A percentile compares a stretch with the other conserved stretches of the same genome.
These are phyloP conservation scores for Colossoma macropomum DNA, from an alignment of 2,113 vertebrate species.

Conservation along the genomic window DNA sequence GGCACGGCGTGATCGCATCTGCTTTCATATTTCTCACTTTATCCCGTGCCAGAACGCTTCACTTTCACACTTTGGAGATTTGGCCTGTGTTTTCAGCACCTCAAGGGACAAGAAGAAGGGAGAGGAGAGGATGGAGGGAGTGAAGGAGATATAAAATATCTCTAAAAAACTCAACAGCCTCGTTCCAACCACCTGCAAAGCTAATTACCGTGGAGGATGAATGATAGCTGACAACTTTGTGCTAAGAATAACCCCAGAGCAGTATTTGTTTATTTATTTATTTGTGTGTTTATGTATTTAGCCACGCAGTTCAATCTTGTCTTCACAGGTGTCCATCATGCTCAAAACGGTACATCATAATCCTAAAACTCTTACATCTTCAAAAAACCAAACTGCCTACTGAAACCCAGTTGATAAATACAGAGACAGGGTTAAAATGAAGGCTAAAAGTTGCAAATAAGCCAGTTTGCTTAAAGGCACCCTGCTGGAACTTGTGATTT, in stretches of 20 bases:
- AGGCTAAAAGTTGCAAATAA: no score
- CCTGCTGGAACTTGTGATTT: no score
- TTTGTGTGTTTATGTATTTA: neutral
- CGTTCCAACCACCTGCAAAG: neutral
- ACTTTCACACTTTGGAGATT: slow-evolving; percentile 25
- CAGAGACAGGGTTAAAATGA: neutral
- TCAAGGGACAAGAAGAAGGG: neutral
- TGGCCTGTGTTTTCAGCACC: neutral
- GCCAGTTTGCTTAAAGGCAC: no score
- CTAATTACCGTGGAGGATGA: neutral
- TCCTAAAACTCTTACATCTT: neutral
- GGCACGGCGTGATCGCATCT: neutral
- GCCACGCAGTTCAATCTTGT: neutral
- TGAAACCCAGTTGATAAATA: neutral
- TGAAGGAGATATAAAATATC: neutral
- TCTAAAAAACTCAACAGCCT: neutral
- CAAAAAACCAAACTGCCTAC: neutral
- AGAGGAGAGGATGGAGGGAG: neutral
- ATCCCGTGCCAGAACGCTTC: neutral
- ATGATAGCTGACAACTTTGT: neutral
- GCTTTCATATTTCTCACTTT: slow-evolving; percentile 28
- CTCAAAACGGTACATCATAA: neutral
- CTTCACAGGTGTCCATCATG: neutral
- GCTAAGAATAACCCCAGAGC: neutral
- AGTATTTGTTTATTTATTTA: neutral